Conservation (phyloP, 1,140 invertebrate genomes). For the Scaptomyza graminum region DNA sequence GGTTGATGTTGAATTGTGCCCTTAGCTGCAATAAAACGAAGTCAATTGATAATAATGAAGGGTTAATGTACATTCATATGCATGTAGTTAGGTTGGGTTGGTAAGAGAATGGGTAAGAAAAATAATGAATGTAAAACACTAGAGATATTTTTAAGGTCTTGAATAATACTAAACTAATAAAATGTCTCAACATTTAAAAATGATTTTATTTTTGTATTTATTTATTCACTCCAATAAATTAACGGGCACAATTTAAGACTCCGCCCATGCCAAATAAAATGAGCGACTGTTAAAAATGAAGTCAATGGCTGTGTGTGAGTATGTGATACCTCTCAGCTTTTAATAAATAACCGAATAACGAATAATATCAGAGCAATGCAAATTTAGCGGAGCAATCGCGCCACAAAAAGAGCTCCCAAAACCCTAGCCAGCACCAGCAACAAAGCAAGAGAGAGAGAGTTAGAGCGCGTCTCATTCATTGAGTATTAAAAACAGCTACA, state of each 20-base stretch:
- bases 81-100: slow-evolving; percentile 9
- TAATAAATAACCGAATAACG: slow-evolving; percentile 76
- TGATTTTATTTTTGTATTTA: slow-evolving; percentile 1
- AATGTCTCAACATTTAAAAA: not conserved
- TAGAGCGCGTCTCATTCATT: slow-evolving; percentile 24
- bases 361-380: slow-evolving; percentile 81
- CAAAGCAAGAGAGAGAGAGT: slow-evolving; percentile 9
- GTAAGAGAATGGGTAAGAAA: not conserved
- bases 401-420: slow-evolving; percentile 13
- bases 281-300: slow-evolving; percentile 76
- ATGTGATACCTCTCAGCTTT: slow-evolving; percentile 46
- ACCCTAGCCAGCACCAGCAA: not conserved
- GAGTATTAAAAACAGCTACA: slow-evolving; percentile 32
- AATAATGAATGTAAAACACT: not conserved
- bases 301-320: slow-evolving; percentile 48
- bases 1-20: slow-evolving; percentile 17
- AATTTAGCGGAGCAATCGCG: slow-evolving; percentile 44
- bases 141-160: too few relatives aligned
- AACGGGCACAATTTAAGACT: slow-evolving; percentile 41
- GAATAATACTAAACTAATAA: too few relatives aligned
- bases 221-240: slow-evolving; percentile 14
- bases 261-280: slow-evolving; percentile 72
- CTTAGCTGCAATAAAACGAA: slow-evolving; percentile 32
- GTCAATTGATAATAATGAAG: slow-evolving; percentile 43
- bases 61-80: slow-evolving; percentile 9